A percentile compares a stretch with the other conserved stretches of the same genome.
Conservation (phyloP, 1,140 invertebrate species). For the Drosophila ananassae region DNA sequence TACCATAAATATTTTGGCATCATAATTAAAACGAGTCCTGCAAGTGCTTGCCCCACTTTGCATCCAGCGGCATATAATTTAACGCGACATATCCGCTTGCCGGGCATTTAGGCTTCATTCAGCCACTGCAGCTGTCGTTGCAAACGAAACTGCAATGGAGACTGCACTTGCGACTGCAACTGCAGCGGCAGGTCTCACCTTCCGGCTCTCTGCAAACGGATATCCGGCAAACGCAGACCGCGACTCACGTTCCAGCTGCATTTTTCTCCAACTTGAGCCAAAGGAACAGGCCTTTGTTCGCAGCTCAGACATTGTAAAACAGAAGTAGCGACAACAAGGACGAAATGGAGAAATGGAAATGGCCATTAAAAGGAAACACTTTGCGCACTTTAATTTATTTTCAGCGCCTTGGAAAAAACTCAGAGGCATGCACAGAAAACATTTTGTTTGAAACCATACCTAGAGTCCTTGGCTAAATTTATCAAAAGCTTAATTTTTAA, state of each 20-base stretch:
- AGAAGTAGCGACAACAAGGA: constrained; percentile 59
- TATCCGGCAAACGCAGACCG: constrained; percentile 63
- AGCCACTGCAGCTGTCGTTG: constrained; percentile 17
- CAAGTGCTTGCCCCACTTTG: constrained; percentile 24
- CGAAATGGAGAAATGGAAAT: constrained; percentile 51
- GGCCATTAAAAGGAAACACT: constrained; percentile 71
- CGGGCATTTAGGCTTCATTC: constrained; percentile 75
- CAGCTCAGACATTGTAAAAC: constrained; percentile 64
- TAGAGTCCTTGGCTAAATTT: not conserved
- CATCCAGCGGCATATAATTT: constrained; percentile 53
- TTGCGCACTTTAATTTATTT: constrained; percentile 78
- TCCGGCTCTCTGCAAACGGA: constrained; percentile 56
- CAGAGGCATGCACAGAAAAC: constrained; percentile 12
- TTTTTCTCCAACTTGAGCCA: constrained; percentile 53
- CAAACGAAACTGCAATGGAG: constrained; percentile 11
- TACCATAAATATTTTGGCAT: constrained; percentile 41
- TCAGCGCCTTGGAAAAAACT: constrained; percentile 64
- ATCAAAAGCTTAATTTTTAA: too few relatives aligned
- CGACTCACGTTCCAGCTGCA: constrained; percentile 71
- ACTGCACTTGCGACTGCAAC: constrained; percentile 12
- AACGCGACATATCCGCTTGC: constrained; percentile 77
- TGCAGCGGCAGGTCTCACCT: constrained; percentile 34
- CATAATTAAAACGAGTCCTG: constrained; percentile 43
- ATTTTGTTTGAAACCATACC: not conserved
- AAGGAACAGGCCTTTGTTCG: constrained; percentile 36